These are phyloP conservation scores for Poecilia picta DNA, from an alignment of 2,797 vertebrate species.

Conservation along the genomic window DNA sequence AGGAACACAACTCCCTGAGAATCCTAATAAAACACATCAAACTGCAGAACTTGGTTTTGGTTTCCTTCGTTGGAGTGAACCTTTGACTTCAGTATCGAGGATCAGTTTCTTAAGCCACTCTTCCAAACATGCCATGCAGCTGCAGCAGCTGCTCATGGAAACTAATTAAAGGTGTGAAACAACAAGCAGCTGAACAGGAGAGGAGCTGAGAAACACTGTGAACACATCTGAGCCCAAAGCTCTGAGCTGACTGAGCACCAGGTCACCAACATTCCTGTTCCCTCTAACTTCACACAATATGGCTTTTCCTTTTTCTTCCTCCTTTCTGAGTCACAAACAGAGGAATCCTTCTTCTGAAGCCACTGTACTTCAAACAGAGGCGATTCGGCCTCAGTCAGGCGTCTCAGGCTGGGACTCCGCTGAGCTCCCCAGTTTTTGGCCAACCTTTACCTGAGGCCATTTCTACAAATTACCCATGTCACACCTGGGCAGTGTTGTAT, in stretches of 20 bases:
- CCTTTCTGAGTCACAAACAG: not conserved
- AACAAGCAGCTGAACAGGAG: not conserved
- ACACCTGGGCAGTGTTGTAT: no score
- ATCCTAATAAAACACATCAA: no score
- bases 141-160: not conserved
- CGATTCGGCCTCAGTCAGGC: conserved; percentile 39
- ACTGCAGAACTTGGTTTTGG: not conserved
- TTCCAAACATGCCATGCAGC: not conserved
- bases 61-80: not conserved
- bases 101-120: not conserved
- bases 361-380: conserved; percentile 35
- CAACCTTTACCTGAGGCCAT: conserved; percentile 42
- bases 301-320: not conserved
- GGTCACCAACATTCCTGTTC: conserved; percentile 18
- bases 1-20: no score
- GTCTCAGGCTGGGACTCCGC: conserved; percentile 49
- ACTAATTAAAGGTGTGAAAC: not conserved
- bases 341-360: conserved; percentile 18
- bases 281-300: not conserved
- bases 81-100: not conserved
- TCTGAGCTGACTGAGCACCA: conserved; percentile 2
- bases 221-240: not conserved
- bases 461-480: conserved; percentile 63
- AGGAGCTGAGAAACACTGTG: not conserved
- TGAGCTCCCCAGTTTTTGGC: conserved; percentile 42